Evolutionary conservation across 2,797 vertebrate genomes (phyloP).

Genomic region (Diceros bicornis): DNA sequence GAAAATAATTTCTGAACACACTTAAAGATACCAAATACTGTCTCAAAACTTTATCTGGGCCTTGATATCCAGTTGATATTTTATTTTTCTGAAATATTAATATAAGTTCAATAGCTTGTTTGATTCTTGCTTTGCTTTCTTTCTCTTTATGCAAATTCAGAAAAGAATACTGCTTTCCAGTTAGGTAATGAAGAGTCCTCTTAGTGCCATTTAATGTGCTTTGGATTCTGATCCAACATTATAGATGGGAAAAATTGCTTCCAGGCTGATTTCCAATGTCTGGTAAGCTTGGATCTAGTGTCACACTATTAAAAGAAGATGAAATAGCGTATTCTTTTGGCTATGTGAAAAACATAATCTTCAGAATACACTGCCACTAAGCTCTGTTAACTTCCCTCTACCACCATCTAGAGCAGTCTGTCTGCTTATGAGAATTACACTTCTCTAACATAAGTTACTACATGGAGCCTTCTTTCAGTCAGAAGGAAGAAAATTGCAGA

Average conservation of each 20-base stretch:
- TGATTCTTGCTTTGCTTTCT: neutral
- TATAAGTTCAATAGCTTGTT: neutral
- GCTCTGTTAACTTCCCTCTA: neutral
- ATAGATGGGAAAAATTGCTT: neutral
- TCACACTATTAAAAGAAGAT: neutral
- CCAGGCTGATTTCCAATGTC: neutral
- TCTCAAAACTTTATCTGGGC: neutral
- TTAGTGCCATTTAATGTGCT: neutral
- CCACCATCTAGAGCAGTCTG: neutral
- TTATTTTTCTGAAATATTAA: neutral
- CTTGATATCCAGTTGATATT: neutral
- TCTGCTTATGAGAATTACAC: neutral
- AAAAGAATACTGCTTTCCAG: neutral
- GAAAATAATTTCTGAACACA: neutral
- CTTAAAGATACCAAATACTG: neutral
- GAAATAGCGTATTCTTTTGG: neutral
- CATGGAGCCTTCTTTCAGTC: neutral
- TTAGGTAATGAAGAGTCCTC: neutral
- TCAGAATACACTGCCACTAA: neutral
- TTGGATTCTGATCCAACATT: neutral
- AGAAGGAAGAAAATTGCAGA: neutral
- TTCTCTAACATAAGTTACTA: neutral
- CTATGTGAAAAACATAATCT: neutral
- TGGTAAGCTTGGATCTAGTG: neutral
- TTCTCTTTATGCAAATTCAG: neutral